Evolutionary conservation across 92 coral and sea anemone species (phyloP).

Genomic region (Phymanthus crucifer): DNA sequence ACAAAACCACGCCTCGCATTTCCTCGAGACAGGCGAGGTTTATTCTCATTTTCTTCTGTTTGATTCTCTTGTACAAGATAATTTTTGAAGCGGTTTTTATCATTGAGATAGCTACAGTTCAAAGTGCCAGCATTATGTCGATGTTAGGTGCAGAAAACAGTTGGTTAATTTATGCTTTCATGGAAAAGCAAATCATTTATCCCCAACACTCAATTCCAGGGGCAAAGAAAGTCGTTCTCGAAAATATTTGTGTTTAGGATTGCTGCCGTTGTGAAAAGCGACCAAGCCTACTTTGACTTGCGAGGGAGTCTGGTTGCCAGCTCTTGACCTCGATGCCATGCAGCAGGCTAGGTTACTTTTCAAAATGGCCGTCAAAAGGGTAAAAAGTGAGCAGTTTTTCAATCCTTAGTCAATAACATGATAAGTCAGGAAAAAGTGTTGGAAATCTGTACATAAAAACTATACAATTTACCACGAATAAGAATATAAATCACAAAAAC

Average conservation of each 20-base stretch:
- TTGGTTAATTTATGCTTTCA: background rate
- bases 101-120: background rate
- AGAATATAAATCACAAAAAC: background rate
- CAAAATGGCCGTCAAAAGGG: background rate
- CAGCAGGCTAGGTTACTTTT: background rate
- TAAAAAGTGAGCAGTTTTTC: background rate
- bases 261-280: background rate
- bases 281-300: too few relatives aligned
- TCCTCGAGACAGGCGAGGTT: too few relatives aligned
- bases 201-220: background rate
- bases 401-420: background rate
- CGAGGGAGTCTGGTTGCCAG: background rate
- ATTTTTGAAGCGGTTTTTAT: background rate
- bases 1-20: too few relatives aligned
- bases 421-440: background rate
- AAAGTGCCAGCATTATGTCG: constrained; percentile 3
- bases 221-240: background rate
- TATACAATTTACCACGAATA: background rate
- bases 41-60: too few relatives aligned
- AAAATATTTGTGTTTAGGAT: background rate
- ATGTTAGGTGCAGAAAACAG: background rate
- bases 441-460: constrained; percentile 16
- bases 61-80: background rate
- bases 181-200: background rate
- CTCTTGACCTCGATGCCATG: background rate